Evolutionary conservation across 1,140 invertebrate genomes (phyloP), one percentile per base, ranked within the genome.

Genomic region (Micrasema longulum): DNA sequence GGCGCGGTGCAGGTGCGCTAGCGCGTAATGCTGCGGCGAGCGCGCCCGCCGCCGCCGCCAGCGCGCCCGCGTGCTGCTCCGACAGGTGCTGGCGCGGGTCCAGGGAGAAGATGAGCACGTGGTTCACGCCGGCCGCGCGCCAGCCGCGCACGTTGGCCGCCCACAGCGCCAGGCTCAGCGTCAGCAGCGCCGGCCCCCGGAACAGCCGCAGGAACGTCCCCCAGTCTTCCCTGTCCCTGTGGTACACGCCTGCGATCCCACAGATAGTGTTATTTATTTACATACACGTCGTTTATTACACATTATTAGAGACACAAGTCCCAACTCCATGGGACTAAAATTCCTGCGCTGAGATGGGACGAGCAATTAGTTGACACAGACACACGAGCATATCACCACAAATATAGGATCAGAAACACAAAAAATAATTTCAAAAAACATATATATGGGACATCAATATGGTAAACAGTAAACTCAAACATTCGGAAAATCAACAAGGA

Each of bases 111-210:
- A 99, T 99, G 0, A 99, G 88, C 0, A 99, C 98, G 82, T 99
- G 98, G 87, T 99, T 99, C 2, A 99, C 97, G 9, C 98, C 97
- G 0, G 97, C 97, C 5, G 95, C 95, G 75, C 97, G 87, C 97
- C 97, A 99, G 14, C 97, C 97, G 82, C 98, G 98, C n/a, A 95
- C 97, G 80, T 99, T 99, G 14, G 99, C 91, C 14, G 97, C 97
- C 80, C 99, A 96, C 1, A 99, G 84, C 80, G 98, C 99, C 74
- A 99, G 88, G 80, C 97, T 97, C 76, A 98, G 88, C 60, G 99
- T 93, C 31, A 99, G 86, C 0, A 99, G 89, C 68, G 99, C 89
- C 2, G 97, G 95, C 0, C 95, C 96, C 36, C 98, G 88, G 81
- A 98, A 99, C 10, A 99, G 80, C 45, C 94, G 88, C 74, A 95